Percentiles rank a stretch among this genome's conserved stretches.
These are phyloP conservation scores for Trachythela sp. DNA, from an alignment of 64 coral and sea anemone genomes.

Conservation along the genomic window DNA sequence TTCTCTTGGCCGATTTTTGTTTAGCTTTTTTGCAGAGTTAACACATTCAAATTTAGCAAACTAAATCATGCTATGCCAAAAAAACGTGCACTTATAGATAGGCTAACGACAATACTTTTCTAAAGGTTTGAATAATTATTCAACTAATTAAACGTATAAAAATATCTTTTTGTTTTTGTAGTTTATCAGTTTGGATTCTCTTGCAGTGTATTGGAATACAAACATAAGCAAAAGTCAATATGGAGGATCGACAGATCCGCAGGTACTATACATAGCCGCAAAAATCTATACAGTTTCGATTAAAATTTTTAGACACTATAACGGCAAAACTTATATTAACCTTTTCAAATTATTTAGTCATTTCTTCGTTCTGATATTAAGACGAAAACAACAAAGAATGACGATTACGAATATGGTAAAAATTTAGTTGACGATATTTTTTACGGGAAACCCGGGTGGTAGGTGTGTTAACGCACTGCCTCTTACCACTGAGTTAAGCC, in stretches of 20 bases:
- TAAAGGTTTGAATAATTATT: no score
- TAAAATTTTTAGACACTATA: no score
- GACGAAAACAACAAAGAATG: not conserved
- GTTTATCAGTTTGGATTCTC: constrained; percentile 78
- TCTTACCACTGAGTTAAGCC: no score
- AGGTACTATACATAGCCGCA: constrained; percentile 32
- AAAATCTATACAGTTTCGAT: not conserved
- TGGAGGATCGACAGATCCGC: constrained; percentile 50
- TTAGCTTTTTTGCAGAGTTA: no score
- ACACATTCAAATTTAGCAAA: no score
- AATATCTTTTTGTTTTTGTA: constrained; percentile 1
- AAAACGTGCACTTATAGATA: no score
- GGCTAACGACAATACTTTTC: no score
- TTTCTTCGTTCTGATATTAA: not conserved
- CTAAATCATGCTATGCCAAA: no score
- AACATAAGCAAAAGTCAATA: constrained; percentile 26
- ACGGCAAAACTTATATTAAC: not conserved
- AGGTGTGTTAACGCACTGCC: no score
- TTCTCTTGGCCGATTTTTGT: no score
- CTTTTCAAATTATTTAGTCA: not conserved
- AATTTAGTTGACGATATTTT: not conserved
- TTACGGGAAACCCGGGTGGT: no score
- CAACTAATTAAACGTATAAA: no score
- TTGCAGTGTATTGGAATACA: constrained; percentile 99
- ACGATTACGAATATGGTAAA: constrained; percentile 23